A percentile compares a stretch with the other conserved stretches of the same genome.
These are phyloP conservation scores for Psettodes erumei DNA, from an alignment of 2,113 vertebrate species.

Conservation along the genomic window DNA sequence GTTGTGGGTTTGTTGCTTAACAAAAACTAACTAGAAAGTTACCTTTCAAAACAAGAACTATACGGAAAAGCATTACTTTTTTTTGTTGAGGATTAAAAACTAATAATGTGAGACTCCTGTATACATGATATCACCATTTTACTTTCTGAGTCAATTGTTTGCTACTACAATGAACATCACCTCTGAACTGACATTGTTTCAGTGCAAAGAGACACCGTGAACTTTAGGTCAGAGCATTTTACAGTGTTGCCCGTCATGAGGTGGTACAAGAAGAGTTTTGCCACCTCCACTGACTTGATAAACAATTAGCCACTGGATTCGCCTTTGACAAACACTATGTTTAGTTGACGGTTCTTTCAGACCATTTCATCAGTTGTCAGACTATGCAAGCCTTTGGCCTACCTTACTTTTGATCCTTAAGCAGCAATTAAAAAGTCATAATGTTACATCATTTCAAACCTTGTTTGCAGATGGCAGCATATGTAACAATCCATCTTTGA, in stretches of 20 bases:
- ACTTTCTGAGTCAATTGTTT: constrained; percentile 7
- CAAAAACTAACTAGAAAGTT: too few relatives aligned
- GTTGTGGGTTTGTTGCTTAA: too few relatives aligned
- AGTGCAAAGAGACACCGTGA: background rate
- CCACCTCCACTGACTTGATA: background rate
- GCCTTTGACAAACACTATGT: background rate
- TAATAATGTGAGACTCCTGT: too few relatives aligned
- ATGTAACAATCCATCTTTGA: background rate
- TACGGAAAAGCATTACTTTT: too few relatives aligned
- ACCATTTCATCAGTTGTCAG: background rate
- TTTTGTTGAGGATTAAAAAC: too few relatives aligned
- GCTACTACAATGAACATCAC: constrained; percentile 4
- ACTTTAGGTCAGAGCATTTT: constrained; percentile 14
- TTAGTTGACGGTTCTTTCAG: background rate
- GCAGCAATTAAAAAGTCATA: constrained; percentile 4
- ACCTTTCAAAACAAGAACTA: too few relatives aligned
- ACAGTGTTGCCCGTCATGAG: background rate
- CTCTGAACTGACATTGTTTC: background rate
- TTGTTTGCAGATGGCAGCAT: background rate
- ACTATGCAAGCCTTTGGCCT: background rate
- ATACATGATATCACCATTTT: too few relatives aligned
- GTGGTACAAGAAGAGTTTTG: background rate
- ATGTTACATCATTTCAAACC: constrained; percentile 1
- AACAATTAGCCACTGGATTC: constrained; percentile 8
- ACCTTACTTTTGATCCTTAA: background rate